A percentile compares a stretch with the other conserved stretches of the same genome.
These are phyloP conservation scores for Gambusia holbrooki DNA, from an alignment of 2,113 vertebrate species.

Conservation along the genomic window DNA sequence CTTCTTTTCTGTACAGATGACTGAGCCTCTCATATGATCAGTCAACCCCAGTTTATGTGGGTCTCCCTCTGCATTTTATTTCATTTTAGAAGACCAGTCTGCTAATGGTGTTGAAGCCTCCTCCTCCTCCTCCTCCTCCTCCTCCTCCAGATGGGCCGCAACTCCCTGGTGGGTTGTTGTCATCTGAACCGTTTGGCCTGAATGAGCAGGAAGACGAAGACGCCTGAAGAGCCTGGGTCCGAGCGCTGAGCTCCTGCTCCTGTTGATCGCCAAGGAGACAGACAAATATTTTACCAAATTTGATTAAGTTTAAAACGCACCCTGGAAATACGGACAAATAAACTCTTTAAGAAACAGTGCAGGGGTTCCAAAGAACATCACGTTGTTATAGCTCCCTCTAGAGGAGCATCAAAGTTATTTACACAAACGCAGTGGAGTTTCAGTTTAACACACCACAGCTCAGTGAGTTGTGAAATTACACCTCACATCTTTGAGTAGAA, in stretches of 20 bases:
- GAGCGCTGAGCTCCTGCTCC: conserved; percentile 97
- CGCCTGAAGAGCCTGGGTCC: conserved; percentile 92
- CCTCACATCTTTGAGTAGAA: conserved; percentile 37
- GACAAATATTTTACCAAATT: neutral
- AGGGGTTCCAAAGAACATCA: neutral
- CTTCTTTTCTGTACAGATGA: conserved; percentile 28
- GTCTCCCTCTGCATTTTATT: conserved; percentile 26
- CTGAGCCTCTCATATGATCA: neutral
- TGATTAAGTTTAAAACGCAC: conserved; percentile 1
- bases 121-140: conserved; percentile 73
- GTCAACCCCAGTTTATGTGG: conserved; percentile 32
- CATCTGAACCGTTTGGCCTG: conserved; percentile 94
- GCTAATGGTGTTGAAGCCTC: conserved; percentile 92
- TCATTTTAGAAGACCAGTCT: conserved; percentile 91
- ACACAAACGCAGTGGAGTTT: conserved; percentile 17
- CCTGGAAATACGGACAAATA: neutral
- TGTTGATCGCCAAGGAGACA: conserved; percentile 51
- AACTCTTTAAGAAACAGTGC: neutral
- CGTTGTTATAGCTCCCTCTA: conserved; percentile 54
- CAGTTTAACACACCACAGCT: conserved; percentile 32
- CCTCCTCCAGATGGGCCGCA: conserved; percentile 94
- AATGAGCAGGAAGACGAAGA: conserved; percentile 93
- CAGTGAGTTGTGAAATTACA: conserved; percentile 67
- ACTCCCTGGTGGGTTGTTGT: conserved; percentile 96
- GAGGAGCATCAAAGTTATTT: conserved; percentile 29